phyloP scores from a whole-genome alignment of 2,888 invertebrate genomes.

The Hyles lineata region DNA sequence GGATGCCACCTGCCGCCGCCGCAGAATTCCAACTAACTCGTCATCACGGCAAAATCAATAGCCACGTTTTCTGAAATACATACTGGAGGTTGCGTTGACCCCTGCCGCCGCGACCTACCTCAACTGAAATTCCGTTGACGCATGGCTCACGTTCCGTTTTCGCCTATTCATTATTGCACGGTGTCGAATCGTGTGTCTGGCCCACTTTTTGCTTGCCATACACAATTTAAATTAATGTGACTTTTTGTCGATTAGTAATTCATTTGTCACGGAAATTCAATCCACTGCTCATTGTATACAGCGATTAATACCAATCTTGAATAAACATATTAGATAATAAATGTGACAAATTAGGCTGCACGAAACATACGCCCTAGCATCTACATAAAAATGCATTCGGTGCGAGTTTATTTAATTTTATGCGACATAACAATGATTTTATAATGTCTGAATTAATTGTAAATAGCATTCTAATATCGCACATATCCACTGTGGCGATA shows the following conservation, averaged over 20 bases:
- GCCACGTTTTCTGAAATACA: constrained; percentile 15
- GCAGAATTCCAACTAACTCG: not conserved
- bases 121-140: constrained; percentile 35
- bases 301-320: not conserved
- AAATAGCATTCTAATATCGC: constrained; percentile 31
- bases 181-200: constrained; percentile 22
- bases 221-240: constrained; percentile 11
- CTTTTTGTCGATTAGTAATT: not conserved
- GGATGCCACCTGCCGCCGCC: constrained; percentile 12
- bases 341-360: not conserved
- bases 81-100: constrained; percentile 27
- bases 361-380: not conserved
- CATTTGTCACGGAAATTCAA: constrained; percentile 1
- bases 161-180: constrained; percentile 20
- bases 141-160: constrained; percentile 11
- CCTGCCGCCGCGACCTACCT: constrained; percentile 35
- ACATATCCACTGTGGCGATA: constrained; percentile 12
- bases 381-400: not conserved
- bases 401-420: not conserved
- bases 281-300: not conserved
- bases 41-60: constrained; percentile 1
- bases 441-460: constrained; percentile 23
- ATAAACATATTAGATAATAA: not conserved
- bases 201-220: not conserved
- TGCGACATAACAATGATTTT: constrained; percentile 21